Percentiles rank a stretch among this genome's conserved stretches.
Conservation (phyloP, 2,888 invertebrate genomes). For the Mythimna vitellina region DNA sequence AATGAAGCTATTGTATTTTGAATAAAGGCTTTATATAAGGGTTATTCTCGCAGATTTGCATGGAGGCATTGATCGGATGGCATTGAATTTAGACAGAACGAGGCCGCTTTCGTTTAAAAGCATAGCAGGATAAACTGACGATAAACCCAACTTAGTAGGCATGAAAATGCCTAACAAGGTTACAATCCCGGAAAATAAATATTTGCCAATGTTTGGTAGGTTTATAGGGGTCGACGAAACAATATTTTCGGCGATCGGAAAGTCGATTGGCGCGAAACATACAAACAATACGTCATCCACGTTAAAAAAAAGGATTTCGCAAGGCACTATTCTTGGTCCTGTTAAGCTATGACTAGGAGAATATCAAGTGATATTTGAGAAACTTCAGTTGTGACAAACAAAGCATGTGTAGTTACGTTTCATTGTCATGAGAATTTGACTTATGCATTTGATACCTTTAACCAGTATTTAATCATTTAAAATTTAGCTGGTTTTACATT, state of each 20-base stretch:
- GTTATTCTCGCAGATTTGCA: constrained; percentile 41
- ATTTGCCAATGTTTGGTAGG: constrained; percentile 11
- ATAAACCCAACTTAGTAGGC: constrained; percentile 8
- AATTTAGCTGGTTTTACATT: not conserved
- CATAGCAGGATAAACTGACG: constrained; percentile 46
- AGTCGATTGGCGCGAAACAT: constrained; percentile 1
- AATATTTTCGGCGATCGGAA: constrained; percentile 20
- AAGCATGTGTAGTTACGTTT: not conserved
- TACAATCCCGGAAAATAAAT: constrained; percentile 36
- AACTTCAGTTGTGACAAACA: not conserved
- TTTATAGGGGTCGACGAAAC: constrained; percentile 24
- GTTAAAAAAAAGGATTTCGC: constrained; percentile 23
- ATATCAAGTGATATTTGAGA: not conserved
- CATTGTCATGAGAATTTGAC: not conserved
- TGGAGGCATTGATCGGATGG: constrained; percentile 63
- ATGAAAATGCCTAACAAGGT: constrained; percentile 16
- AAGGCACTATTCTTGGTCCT: constrained; percentile 28
- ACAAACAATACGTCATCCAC: constrained; percentile 27
- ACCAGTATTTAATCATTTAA: not conserved
- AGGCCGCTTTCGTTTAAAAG: constrained; percentile 59
- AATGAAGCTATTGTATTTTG: constrained; percentile 13
- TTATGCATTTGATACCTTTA: not conserved
- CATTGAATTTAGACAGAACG: constrained; percentile 61
- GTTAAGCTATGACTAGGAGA: not conserved
- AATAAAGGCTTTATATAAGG: constrained; percentile 17